phyloP scores from a whole-genome alignment of 2,797 vertebrate genomes.

The Sarcoramphus papa region DNA sequence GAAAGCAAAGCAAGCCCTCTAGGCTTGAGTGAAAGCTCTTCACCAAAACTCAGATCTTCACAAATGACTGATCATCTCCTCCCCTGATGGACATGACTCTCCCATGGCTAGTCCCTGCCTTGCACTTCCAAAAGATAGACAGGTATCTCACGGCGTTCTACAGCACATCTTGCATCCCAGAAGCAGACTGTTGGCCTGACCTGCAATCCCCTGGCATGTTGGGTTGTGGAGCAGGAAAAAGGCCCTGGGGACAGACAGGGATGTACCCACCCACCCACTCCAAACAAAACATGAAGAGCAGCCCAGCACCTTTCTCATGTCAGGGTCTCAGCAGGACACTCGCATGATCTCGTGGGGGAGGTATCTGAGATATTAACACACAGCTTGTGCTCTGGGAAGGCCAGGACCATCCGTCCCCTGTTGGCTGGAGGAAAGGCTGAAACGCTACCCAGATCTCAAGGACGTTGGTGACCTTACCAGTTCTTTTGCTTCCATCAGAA shows the following conservation, averaged over 20 bases:
- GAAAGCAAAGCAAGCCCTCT: background rate
- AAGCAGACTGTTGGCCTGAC: background rate
- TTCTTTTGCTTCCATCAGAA: conserved; percentile 90
- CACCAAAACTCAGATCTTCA: background rate
- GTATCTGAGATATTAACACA: background rate
- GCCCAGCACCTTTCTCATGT: background rate
- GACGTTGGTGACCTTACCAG: conserved; percentile 77
- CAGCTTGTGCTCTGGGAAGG: background rate
- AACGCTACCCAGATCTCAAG: background rate
- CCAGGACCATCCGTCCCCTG: background rate
- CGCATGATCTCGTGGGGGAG: background rate
- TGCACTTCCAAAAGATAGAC: background rate
- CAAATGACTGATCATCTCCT: background rate
- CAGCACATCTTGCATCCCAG: background rate
- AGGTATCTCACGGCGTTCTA: background rate
- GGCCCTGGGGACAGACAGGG: background rate
- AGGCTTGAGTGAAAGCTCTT: background rate
- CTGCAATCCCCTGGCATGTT: background rate
- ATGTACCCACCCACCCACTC: background rate
- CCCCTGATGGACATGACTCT: background rate
- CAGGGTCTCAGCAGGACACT: background rate
- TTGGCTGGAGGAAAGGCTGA: background rate
- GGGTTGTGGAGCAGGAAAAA: background rate
- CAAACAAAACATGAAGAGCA: background rate
- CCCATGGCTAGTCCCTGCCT: background rate